Base-by-base conservation (phyloP, 30 jellyfish, hydroid and myxozoan species). In the Clytia hemisphaerica region DNA sequence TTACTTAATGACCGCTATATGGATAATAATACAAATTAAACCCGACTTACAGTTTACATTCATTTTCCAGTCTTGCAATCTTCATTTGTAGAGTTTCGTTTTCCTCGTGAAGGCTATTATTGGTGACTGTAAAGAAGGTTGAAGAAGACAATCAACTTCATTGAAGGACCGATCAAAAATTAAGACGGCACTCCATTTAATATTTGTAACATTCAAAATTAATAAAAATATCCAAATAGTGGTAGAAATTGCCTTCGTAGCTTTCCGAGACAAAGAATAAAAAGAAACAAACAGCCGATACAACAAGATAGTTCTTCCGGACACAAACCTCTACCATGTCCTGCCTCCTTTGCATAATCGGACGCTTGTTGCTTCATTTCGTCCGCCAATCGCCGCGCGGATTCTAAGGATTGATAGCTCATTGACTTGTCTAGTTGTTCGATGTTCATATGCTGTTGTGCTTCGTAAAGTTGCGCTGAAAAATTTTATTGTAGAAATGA, bases 31-130 rank as follows among this genome's bases (percentile, higher is more conserved):
- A n/a, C n/a, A n/a, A n/a, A n/a, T n/a, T n/a, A n/a, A n/a, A n/a
- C n/a, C n/a, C n/a, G n/a, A 45, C 81, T 45, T 69, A 69, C 81
- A 10, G 21, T 44, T 69, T 69, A 24, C 77, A 69, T 25, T 69
- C 81, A 69, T 45, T 45, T 4, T 69, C 81, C 6, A 69, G n/a
- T 22, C 77, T 53, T 25, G 18, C 21, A 0, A 69, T 45, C 38
- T 69, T 69, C 76, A 42, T 45, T 44, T 45, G 32, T 30, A 69
- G 40, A 0, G 81, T 42, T 49, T 69, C 68, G 49, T 69, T 69
- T 69, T 69, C 81, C 30, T 69, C 76, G 28, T 24, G 45, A 3
- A 69, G 67, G 22, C 22, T 26, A 22, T 35, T 32, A 44, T 22
- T 25, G 12, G 46, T 48, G 37, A 69, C 81, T 69, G 6, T 24